A percentile compares a stretch with the other conserved stretches of the same genome.
Evolutionary conservation across 1,140 invertebrate genomes (phyloP).

Genomic region (Manduca sexta): DNA sequence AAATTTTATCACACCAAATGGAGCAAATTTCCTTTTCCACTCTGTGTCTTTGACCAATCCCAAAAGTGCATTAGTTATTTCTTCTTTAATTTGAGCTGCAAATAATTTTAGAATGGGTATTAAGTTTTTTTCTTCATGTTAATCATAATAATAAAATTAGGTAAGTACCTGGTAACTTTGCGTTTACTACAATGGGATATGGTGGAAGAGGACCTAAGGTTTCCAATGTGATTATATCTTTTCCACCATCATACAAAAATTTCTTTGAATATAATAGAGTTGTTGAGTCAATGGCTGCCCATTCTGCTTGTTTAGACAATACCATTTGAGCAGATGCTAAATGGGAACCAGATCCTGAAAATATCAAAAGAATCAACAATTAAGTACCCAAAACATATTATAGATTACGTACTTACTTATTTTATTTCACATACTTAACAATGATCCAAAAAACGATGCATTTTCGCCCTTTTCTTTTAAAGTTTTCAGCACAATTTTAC

Average conservation of each 20-base stretch:
- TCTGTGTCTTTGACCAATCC: conserved; percentile 54
- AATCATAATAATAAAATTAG: conserved; percentile 1
- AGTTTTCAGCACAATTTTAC: conserved; percentile 73
- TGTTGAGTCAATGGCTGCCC: conserved; percentile 77
- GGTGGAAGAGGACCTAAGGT: conserved; percentile 77
- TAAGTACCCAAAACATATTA: no score
- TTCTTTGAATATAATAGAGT: conserved; percentile 73
- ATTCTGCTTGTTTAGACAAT: conserved; percentile 75
- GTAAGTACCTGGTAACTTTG: conserved; percentile 66
- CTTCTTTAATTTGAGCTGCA: conserved; percentile 68
- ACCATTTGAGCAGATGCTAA: conserved; percentile 77
- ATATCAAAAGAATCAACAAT: no score
- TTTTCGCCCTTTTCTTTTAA: conserved; percentile 76
- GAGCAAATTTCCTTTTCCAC: conserved; percentile 69
- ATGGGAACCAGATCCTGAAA: conserved; percentile 75
- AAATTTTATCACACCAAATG: conserved; percentile 73
- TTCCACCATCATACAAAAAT: conserved; percentile 73
- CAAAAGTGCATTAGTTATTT: conserved; percentile 59
- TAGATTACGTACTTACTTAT: not conserved
- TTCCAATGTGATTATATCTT: conserved; percentile 73
- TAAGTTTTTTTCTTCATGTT: conserved; percentile 1
- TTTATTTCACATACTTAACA: conserved; percentile 59
- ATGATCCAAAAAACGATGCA: conserved; percentile 76
- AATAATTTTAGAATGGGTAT: conserved; percentile 3
- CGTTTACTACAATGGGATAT: conserved; percentile 76